Percentiles rank a stretch among this genome's conserved stretches.
phyloP scores from a whole-genome alignment of 37 sponge, comb jelly and placozoan species.

The Hexactinellida sp. region DNA sequence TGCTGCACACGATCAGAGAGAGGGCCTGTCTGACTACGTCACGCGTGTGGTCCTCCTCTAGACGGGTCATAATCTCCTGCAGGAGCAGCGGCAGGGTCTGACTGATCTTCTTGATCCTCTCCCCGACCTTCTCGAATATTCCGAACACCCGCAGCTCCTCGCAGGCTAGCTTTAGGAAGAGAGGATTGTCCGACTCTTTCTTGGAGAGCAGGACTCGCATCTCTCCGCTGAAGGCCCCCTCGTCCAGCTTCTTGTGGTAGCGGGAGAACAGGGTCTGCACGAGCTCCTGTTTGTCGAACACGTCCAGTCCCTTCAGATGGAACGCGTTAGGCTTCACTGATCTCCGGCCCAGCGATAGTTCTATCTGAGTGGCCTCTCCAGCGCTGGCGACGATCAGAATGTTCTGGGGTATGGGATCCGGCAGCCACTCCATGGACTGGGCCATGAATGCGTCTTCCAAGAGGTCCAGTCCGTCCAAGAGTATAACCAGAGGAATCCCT shows the following conservation, averaged over 20 bases:
- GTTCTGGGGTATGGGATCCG: constrained; percentile 38
- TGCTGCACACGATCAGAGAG: constrained; percentile 41
- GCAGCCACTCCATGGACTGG: constrained; percentile 72
- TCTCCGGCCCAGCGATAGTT: constrained; percentile 27
- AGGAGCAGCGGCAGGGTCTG: constrained; percentile 48
- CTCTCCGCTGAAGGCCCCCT: constrained; percentile 92
- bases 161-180: constrained; percentile 81
- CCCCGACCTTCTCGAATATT: constrained; percentile 62
- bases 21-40: constrained; percentile 44
- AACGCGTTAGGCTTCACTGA: constrained; percentile 31
- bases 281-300: constrained; percentile 79
- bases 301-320: constrained; percentile 50
- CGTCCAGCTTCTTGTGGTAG: constrained; percentile 84
- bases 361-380: constrained; percentile 32
- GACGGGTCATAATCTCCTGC: constrained; percentile 58
- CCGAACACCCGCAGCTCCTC: constrained; percentile 91
- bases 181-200: constrained; percentile 82
- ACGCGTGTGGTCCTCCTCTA: constrained; percentile 57
- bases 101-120: constrained; percentile 45
- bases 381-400: constrained; percentile 47
- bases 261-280: constrained; percentile 48
- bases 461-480: constrained; percentile 77
- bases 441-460: constrained; percentile 64
- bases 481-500: constrained; percentile 24
- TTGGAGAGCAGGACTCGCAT: constrained; percentile 89